phyloP scores from a whole-genome alignment of 2,113 vertebrate genomes.

The Daboia siamensis region DNA sequence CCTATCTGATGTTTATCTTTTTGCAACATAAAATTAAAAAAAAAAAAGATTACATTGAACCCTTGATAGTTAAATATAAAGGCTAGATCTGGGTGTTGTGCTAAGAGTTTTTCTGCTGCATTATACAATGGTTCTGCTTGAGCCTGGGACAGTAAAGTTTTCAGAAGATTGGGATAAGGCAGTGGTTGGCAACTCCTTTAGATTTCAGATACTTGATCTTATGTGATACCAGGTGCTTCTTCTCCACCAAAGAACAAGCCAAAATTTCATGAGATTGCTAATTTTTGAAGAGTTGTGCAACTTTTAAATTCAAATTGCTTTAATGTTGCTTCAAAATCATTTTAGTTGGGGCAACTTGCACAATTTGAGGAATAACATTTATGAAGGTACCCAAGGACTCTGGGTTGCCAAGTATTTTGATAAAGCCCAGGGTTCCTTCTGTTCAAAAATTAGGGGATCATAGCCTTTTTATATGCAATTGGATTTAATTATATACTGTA shows the following conservation, averaged over 20 bases:
- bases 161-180: neutral
- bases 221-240: neutral
- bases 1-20: neutral
- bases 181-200: neutral
- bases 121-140: neutral
- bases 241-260: neutral
- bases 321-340: neutral
- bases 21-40: neutral
- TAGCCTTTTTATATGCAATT: neutral
- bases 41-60: neutral
- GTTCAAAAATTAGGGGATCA: neutral
- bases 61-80: neutral
- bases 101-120: neutral
- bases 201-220: neutral
- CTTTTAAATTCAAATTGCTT: neutral
- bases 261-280: neutral
- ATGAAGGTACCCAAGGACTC: neutral
- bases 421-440: neutral
- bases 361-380: neutral
- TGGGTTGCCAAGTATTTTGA: neutral
- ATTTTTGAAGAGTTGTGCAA: neutral
- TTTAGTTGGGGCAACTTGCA: neutral
- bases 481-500: neutral
- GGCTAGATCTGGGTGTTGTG: neutral
- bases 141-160: neutral